Conservation (phyloP, 2,113 vertebrate genomes). For the Nematolebias whitei region DNA sequence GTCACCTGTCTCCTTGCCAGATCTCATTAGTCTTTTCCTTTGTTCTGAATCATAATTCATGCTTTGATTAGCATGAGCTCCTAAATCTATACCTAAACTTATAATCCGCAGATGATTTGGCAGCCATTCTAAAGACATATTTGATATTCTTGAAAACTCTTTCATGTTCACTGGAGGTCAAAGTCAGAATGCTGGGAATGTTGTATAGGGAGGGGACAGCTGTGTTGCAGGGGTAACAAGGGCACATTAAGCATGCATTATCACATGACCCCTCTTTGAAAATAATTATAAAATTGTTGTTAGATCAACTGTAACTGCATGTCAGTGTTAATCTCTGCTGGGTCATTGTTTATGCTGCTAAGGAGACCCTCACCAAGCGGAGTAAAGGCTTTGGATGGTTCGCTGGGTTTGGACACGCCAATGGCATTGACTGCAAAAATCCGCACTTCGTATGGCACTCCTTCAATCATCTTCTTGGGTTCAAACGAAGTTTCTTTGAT, state of each 20-base stretch:
- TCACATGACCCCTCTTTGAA: constrained; percentile 19
- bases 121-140: constrained; percentile 77
- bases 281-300: constrained; percentile 34
- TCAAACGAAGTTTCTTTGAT: constrained; percentile 95
- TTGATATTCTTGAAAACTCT: constrained; percentile 74
- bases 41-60: constrained; percentile 64
- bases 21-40: constrained; percentile 73
- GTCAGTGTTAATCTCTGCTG: constrained; percentile 17
- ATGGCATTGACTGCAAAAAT: constrained; percentile 96
- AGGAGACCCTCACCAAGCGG: constrained; percentile 88
- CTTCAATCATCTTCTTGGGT: constrained; percentile 99
- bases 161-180: constrained; percentile 68
- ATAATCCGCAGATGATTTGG: constrained; percentile 76
- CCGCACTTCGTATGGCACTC: constrained; percentile 95
- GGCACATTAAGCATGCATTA: constrained; percentile 43
- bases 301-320: constrained; percentile 23
- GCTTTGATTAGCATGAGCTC: constrained; percentile 62
- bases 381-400: constrained; percentile 93
- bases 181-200: constrained; percentile 68
- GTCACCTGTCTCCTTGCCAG: constrained; percentile 43
- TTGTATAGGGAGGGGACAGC: constrained; percentile 67
- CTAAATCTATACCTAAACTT: constrained; percentile 72
- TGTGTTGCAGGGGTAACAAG: constrained; percentile 53
- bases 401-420: constrained; percentile 93
- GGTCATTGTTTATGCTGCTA: constrained; percentile 3